Evolutionary conservation across 2,797 vertebrate genomes (phyloP).

Genomic region (Gymnoscopelus microlampas): DNA sequence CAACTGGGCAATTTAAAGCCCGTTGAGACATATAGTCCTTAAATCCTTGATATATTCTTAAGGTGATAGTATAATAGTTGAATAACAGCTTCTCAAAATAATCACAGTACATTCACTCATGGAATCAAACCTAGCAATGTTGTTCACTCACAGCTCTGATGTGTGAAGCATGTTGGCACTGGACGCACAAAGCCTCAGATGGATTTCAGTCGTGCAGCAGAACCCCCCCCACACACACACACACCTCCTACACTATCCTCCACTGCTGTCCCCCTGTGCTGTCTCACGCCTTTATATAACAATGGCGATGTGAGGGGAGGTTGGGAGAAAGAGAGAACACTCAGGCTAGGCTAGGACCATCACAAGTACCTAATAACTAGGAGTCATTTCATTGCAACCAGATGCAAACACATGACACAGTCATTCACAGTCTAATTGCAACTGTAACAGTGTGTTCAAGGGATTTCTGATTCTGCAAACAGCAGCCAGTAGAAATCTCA

Average conservation of each 20-base stretch:
- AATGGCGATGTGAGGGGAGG: slow-evolving; percentile 39
- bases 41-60: no score
- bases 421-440: slow-evolving; percentile 81
- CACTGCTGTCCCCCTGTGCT: no score
- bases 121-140: no score
- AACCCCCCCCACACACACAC: slow-evolving; percentile 26
- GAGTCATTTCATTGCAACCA: slow-evolving; percentile 82
- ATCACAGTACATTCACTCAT: no score
- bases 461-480: slow-evolving; percentile 15
- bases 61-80: no score
- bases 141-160: no score
- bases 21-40: no score
- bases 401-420: slow-evolving; percentile 74
- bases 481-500: slow-evolving; percentile 1
- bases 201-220: slow-evolving; percentile 21
- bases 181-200: not conserved
- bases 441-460: slow-evolving; percentile 57
- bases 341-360: slow-evolving; percentile 51
- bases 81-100: no score
- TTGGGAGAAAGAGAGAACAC: slow-evolving; percentile 34
- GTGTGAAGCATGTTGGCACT: not conserved
- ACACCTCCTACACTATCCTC: not conserved
- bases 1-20: no score
- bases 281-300: slow-evolving; percentile 45
- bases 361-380: slow-evolving; percentile 63